Conservation (phyloP, 2,113 vertebrate genomes). For the Arothron firmamentum region DNA sequence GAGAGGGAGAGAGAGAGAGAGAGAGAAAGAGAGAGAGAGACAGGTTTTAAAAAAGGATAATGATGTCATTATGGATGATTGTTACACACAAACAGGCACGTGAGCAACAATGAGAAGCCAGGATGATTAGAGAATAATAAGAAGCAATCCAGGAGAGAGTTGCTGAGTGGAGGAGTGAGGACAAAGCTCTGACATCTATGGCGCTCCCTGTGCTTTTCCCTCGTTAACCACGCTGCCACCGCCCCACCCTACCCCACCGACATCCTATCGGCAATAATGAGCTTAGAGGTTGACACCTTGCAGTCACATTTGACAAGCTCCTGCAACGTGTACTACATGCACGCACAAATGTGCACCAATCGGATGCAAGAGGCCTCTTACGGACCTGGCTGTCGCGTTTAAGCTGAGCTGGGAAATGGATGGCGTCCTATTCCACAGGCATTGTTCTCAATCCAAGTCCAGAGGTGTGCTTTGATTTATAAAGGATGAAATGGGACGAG, state of each 20-base stretch:
- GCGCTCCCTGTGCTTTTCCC: slow-evolving; percentile 28
- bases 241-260: background rate
- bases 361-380: background rate
- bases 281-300: slow-evolving; percentile 20
- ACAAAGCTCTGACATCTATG: slow-evolving; percentile 47
- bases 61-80: slow-evolving; percentile 72
- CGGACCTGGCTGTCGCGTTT: slow-evolving; percentile 12
- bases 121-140: slow-evolving; percentile 72
- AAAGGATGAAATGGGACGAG: slow-evolving; percentile 63
- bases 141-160: slow-evolving; percentile 40
- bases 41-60: slow-evolving; percentile 71
- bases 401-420: slow-evolving; percentile 36
- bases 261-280: slow-evolving; percentile 41
- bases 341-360: background rate
- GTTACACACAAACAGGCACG: slow-evolving; percentile 64
- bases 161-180: slow-evolving; percentile 56
- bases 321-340: background rate
- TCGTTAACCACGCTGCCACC: slow-evolving; percentile 28
- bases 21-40: slow-evolving; percentile 5
- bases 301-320: background rate
- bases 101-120: slow-evolving; percentile 49
- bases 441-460: slow-evolving; percentile 61
- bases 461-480: slow-evolving; percentile 62
- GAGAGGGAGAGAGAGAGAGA: background rate
- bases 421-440: slow-evolving; percentile 34